Evolutionary conservation across 30 jellyfish, hydroid and myxozoan genomes (phyloP).

Genomic region (Calvadosia cruxmelitensis): DNA sequence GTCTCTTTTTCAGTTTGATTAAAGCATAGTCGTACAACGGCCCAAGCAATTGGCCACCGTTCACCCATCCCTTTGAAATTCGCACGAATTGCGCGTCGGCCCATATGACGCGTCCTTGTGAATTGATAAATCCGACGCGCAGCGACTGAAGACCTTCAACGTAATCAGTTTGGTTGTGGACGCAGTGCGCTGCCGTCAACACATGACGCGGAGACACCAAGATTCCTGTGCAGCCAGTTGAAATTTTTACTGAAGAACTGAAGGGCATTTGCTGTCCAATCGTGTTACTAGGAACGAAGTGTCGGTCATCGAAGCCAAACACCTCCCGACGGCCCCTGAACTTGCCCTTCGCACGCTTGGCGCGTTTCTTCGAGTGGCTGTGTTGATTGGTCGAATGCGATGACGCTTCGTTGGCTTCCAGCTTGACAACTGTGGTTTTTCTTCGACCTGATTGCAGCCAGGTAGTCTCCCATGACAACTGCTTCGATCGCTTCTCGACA

Average conservation of each 20-base stretch:
- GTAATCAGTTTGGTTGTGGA: conserved; percentile 90
- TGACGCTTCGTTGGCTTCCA: conserved; percentile 3
- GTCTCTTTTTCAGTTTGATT: conserved; percentile 44
- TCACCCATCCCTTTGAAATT: conserved; percentile 96
- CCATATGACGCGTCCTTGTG: conserved; percentile 41
- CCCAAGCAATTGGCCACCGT: conserved; percentile 68
- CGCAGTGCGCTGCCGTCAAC: conserved; percentile 99
- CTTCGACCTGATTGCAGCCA: conserved; percentile 71
- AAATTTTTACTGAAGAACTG: conserved; percentile 66
- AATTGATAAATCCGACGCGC: conserved; percentile 61
- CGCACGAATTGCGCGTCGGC: conserved; percentile 50
- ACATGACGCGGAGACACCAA: conserved; percentile 95
- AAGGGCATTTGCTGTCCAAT: conserved; percentile 81
- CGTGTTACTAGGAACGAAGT: conserved; percentile 48
- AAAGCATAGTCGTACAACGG: conserved; percentile 92
- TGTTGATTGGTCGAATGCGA: not conserved
- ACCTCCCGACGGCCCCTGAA: conserved; percentile 56
- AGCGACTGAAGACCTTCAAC: conserved; percentile 57
- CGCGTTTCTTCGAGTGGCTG: not conserved
- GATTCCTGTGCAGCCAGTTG: conserved; percentile 98
- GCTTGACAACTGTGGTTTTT: conserved; percentile 50
- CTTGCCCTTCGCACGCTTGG: not conserved
- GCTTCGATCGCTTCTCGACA: conserved; percentile 34
- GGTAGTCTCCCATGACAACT: conserved; percentile 77
- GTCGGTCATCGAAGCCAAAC: conserved; percentile 85